A percentile compares a stretch with the other conserved stretches of the same genome.
phyloP scores from a whole-genome alignment of 2,797 vertebrate genomes.

The Sebastes baramenuke region DNA sequence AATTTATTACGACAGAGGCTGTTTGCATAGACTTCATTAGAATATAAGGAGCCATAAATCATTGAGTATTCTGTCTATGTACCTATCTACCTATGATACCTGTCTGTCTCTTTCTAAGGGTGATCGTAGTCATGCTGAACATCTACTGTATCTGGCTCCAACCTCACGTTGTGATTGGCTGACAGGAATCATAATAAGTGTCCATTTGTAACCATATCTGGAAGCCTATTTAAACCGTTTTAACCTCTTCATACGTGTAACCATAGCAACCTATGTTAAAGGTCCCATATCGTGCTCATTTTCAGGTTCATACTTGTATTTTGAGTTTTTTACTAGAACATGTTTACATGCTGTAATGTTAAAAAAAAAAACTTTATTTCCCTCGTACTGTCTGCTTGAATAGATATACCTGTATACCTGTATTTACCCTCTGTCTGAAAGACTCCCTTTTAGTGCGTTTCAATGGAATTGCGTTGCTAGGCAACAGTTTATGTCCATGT shows the following conservation, averaged over 20 bases:
- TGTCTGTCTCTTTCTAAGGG: not conserved
- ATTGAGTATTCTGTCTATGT: not conserved
- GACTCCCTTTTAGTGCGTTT: too few species aligned
- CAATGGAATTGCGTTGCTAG: fast-evolving
- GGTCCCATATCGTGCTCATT: too few species aligned
- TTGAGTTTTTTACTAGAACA: too few species aligned
- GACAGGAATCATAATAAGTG: not conserved
- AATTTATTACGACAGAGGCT: slow-evolving; percentile 49
- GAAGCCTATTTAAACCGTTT: not conserved
- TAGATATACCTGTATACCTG: too few species aligned
- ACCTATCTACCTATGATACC: not conserved
- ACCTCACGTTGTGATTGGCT: not conserved
- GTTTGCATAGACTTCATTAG: slow-evolving; percentile 56
- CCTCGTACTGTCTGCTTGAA: too few species aligned
- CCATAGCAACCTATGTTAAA: not conserved
- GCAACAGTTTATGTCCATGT: too few species aligned
- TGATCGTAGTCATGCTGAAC: not conserved
- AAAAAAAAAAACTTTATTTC: too few species aligned
- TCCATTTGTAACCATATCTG: not conserved
- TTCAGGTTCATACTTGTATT: too few species aligned
- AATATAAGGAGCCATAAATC: slow-evolving; percentile 24
- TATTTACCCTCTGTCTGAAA: fast-evolving
- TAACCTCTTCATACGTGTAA: not conserved
- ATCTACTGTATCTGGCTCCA: not conserved
- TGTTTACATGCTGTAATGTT: too few species aligned